phyloP scores from a whole-genome alignment of 2,113 vertebrate species.

The Lucifuga dentata region DNA sequence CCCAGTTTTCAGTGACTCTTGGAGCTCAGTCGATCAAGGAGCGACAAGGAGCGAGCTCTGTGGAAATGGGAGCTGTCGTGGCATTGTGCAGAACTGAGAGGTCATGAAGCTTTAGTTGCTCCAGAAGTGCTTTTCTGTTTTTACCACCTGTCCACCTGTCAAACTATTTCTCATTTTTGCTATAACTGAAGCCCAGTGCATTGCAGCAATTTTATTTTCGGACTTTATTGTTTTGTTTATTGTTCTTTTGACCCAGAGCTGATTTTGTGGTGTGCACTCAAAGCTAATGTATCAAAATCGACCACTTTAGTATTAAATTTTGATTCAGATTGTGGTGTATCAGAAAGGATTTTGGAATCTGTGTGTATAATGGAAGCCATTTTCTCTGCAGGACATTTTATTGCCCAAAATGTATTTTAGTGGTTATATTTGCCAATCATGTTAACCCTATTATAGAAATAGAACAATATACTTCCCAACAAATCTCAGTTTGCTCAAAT shows the following conservation, averaged over 20 bases:
- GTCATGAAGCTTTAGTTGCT: conserved; percentile 23
- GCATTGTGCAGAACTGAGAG: conserved; percentile 20
- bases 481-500: conserved; percentile 32
- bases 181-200: conserved; percentile 14
- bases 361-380: conserved; percentile 31
- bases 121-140: conserved; percentile 2
- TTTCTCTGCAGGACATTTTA: conserved; percentile 39
- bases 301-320: conserved; percentile 27
- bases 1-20: conserved; percentile 53
- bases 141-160: conserved; percentile 26
- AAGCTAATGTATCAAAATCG: conserved; percentile 34
- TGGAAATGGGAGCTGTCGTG: too few relatives aligned
- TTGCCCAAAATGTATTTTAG: conserved; percentile 38
- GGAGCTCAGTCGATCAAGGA: conserved; percentile 54
- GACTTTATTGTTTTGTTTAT: conserved; percentile 7
- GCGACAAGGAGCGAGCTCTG: conserved; percentile 36
- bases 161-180: conserved; percentile 12
- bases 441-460: conserved; percentile 12
- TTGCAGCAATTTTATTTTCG: conserved; percentile 14
- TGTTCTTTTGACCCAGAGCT: background rate
- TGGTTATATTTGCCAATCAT: conserved; percentile 31
- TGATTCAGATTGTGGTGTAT: conserved; percentile 30
- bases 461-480: conserved; percentile 22
- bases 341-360: conserved; percentile 30
- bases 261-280: conserved; percentile 26